Base-by-base conservation (phyloP, 2,888 invertebrate genomes). In the Drosophila macrospina region DNA sequence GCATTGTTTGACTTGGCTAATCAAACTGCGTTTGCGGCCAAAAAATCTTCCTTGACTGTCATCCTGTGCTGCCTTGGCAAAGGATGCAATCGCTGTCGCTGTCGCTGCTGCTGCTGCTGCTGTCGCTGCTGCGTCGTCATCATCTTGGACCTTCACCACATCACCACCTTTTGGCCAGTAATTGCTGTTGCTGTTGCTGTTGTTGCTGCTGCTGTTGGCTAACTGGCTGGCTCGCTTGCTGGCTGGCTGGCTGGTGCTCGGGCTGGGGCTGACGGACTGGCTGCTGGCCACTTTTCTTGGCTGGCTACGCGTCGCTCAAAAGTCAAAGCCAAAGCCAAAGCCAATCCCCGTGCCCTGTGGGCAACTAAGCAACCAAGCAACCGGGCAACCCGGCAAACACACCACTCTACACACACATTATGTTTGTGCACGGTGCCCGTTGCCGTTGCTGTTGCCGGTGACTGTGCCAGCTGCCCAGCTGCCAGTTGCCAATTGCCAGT, bases 1-100 rank as follows among this genome's bases (percentile, higher is more conserved):
- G 65, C 76, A 66, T 82, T 82, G 82, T 90, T 90, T 90, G 90
- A 89, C 85, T 91, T 91, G 91, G 91, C 91, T 90, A 89, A 90
- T 90, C 89, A 88, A 85, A 81, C 68, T 69, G 79, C 74, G 82
- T 80, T 42, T 56, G 75, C 44, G 74, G 80, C 83, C 80, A 82
- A 82, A 55, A 65, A 70, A 47, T 52, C 48, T 51, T 65, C 65
- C 52, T 69, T 67, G 69, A 76, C 71, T 75, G 71, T 64, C 75
- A 69, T 75, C 73, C 77, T 77, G 77, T 55, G 54, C 65, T 65
- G 71, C 64, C 67, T 65, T 74, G 77, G 73, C 77, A 73, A 32
- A 32, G 47, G 47, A 47, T 16, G 30, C 16, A 20, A 11, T 41
- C 30, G 54, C 42, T 16, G 34, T 45, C 36, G 37, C 56, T 39